Base-by-base conservation (phyloP, 2,888 invertebrate species). In the Griposia aprilina region DNA sequence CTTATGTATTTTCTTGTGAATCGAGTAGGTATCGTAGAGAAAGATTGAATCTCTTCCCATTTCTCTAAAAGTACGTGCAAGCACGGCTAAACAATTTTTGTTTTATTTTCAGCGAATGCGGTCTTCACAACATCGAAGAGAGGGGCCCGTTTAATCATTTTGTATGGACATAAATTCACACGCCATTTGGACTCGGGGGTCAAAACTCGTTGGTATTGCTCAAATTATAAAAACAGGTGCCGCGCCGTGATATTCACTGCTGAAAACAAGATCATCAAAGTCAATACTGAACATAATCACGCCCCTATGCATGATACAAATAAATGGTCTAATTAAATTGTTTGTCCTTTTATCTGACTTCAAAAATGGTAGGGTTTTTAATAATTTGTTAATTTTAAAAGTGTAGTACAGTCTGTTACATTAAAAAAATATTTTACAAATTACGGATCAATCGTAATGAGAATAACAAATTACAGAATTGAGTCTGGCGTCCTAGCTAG, bases 131-230 rank as follows among this genome's bases (percentile, higher is more conserved):
- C 52, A 11, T 60, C 82, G 6, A 10, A 20, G 17, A 82, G 79
- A 76, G 79, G 79, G 0, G 79, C 79, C 1, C 62, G 75, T 8
- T 3, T 41, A 20, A 78, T 78, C 0, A 23, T 74, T 7, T 36
- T 81, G 15, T 20, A 81, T 7, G 81, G 85, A 1, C 23, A 84
- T 30, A 55, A 36, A 26, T 83, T 71, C 50, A 60, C 55, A 5
- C 73, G 81, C 4, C 83, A 83, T 55, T 48, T 76, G 23, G 71
- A 74, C 6, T 41, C 15, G 0, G 85, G 83, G 1, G 0, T 26
- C 5, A 83, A 83, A 20, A 83, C 85, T 0, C 76, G 83, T 2
- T 83, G 81, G 83, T 59, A 65, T 55, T 83, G 83, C 59, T 62
- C 69, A 0, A n/a, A 72, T 50, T 74, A 84, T 36, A 67, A 55